Evolutionary conservation across 2,888 invertebrate species (phyloP).

Genomic region (Augochlorella aurata): DNA sequence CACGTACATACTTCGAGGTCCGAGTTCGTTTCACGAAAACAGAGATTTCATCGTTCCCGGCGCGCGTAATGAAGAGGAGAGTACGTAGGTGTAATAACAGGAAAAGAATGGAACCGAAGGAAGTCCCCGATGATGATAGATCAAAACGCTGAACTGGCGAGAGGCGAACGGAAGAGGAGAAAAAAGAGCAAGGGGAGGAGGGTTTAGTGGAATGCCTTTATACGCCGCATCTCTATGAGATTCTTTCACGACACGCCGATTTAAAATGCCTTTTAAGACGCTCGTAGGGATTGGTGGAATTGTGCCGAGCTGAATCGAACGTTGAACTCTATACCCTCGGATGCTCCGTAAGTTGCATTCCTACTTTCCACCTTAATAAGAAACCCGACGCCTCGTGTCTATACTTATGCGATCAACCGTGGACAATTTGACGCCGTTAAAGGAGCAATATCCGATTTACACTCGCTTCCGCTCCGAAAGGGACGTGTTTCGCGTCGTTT

Average conservation of each 20-base stretch:
- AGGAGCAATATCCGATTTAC: constrained; percentile 53
- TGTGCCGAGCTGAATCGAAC: constrained; percentile 69
- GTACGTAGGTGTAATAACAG: constrained; percentile 27
- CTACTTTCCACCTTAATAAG: constrained; percentile 65
- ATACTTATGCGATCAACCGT: constrained; percentile 57
- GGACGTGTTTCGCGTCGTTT: background rate
- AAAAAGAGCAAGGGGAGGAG: constrained; percentile 30
- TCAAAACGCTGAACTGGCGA: constrained; percentile 56
- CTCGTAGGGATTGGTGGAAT: constrained; percentile 64
- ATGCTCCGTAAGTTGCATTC: constrained; percentile 65
- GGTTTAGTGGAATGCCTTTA: constrained; percentile 78
- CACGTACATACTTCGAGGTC: background rate
- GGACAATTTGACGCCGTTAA: constrained; percentile 50
- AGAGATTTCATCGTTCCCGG: background rate
- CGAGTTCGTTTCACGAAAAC: background rate
- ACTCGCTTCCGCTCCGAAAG: constrained; percentile 5
- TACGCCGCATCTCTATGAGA: constrained; percentile 79
- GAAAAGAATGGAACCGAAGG: constrained; percentile 32
- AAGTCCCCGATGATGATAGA: constrained; percentile 52
- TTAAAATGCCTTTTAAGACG: constrained; percentile 78
- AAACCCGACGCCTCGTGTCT: constrained; percentile 44
- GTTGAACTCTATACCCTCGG: constrained; percentile 59
- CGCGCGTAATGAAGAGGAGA: constrained; percentile 14
- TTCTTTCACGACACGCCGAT: constrained; percentile 79
- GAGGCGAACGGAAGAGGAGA: constrained; percentile 33